Evolutionary conservation across 2,888 invertebrate genomes (phyloP).

Genomic region (Anagyrus pseudococci): DNA sequence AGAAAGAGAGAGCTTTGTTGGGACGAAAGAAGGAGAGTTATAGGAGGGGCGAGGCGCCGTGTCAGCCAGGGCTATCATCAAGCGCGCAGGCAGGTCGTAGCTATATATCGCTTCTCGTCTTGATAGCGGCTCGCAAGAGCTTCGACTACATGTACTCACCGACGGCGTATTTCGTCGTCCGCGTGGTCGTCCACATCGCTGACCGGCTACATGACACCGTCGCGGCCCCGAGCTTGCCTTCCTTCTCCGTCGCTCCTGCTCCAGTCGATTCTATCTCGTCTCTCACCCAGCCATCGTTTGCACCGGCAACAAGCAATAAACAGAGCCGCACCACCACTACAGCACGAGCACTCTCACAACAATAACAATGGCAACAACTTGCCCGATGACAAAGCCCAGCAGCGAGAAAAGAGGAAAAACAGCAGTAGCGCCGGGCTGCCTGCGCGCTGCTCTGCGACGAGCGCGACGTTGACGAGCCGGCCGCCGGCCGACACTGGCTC

Average conservation of each 20-base stretch:
- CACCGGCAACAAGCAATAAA: too few relatives aligned
- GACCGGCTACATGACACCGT: conserved; percentile 46
- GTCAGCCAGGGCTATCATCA: too few relatives aligned
- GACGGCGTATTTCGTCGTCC: conserved; percentile 77
- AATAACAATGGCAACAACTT: neutral
- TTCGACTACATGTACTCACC: conserved; percentile 65
- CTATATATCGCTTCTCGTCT: too few relatives aligned
- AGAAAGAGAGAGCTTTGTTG: neutral
- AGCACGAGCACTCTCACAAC: neutral
- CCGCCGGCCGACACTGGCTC: neutral
- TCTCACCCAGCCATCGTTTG: neutral
- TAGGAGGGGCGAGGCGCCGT: neutral
- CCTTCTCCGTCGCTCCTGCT: neutral
- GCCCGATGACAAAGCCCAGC: neutral
- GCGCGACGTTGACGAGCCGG: neutral
- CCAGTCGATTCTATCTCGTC: too few relatives aligned
- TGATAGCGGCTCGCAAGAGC: too few relatives aligned
- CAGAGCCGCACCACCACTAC: neutral
- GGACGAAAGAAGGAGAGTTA: neutral
- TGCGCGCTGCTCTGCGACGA: neutral
- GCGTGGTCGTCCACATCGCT: conserved; percentile 77
- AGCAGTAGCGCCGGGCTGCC: neutral
- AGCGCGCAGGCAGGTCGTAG: too few relatives aligned
- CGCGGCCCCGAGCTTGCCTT: too few relatives aligned
- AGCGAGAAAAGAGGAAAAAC: neutral